These are phyloP conservation scores for Palythoa caribaeorum DNA, from an alignment of 92 coral and sea anemone genomes.

Conservation along the genomic window DNA sequence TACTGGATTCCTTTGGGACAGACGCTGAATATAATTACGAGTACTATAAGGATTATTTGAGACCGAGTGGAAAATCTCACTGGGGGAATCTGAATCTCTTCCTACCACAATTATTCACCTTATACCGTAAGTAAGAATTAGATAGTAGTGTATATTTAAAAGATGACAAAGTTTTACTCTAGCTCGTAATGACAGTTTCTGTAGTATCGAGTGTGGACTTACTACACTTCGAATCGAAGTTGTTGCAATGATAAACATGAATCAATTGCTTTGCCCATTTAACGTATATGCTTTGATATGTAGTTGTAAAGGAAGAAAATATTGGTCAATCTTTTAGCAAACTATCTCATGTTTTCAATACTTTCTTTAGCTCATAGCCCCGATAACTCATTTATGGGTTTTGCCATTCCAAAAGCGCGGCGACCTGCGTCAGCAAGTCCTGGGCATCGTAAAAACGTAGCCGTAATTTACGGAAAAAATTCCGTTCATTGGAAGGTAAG, in stretches of 20 bases:
- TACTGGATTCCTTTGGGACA: constrained; percentile 95
- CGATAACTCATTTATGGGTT: constrained; percentile 90
- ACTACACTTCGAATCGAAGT: too few species aligned
- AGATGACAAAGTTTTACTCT: background rate
- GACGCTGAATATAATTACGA: constrained; percentile 93
- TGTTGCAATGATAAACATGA: too few species aligned
- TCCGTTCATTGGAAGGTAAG: constrained; percentile 4
- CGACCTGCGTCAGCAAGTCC: background rate
- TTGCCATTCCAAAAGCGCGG: constrained; percentile 60
- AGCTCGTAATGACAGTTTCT: background rate
- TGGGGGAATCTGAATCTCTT: constrained; percentile 86
- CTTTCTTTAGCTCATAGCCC: constrained; percentile 85
- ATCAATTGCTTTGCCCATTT: too few species aligned
- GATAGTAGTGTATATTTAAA: too few species aligned
- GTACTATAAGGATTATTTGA: constrained; percentile 65
- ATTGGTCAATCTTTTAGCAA: background rate
- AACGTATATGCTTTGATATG: too few species aligned
- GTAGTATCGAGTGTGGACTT: background rate
- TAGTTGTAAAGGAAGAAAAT: background rate
- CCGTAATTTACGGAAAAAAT: constrained; percentile 12
- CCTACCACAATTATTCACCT: constrained; percentile 85
- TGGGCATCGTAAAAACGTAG: background rate
- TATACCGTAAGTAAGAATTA: constrained; percentile 85
- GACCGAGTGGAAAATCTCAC: constrained; percentile 71
- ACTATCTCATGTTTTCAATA: background rate